Base-by-base conservation (phyloP, 2,113 vertebrate genomes). In the Antennarius striatus region DNA sequence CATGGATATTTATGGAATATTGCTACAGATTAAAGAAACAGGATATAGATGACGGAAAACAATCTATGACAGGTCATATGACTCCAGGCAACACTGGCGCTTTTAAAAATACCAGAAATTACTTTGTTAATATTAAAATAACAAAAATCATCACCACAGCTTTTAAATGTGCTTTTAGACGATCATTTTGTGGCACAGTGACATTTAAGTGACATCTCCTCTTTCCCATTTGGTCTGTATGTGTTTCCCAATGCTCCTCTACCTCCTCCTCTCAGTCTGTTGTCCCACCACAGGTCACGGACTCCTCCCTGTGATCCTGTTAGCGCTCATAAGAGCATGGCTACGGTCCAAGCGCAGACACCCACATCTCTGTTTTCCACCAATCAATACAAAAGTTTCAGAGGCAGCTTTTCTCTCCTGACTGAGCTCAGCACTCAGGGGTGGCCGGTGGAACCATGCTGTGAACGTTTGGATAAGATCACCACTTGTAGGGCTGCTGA, bases 381-480 rank as follows among this genome's bases (percentile, higher is more conserved):
- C 55, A 64, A 86, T 86, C 84, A 77, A 88, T 85, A 86, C n/a
- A 30, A 30, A 65, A 86, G 83, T 81, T 84, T 83, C 81, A 70
- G 85, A 76, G 78, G 61, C 73, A 74, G 77, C 83, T 80, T 64
- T 84, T 80, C 75, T 77, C 69, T 50, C 61, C 56, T 49, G 66
- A 74, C 80, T 63, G 72, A 83, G 75, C 82, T 86, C 71, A 80
- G 80, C 78, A 85, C 84, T 71, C 77, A 13, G 53, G 78, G 65
- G 75, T 6, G 48, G 42, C 56, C 54, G 61, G 16, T 28, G 65
- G 28, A 71, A 50, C 52, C 51, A 22, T 57, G 46, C 63, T 67
- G 71, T 4, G 10, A 56, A 78, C 4, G 54, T 55, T 42, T 60
- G 63, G 60, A 66, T 66, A 63, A 61, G 59, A 52, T 63, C 47